These are phyloP conservation scores for Eurytoma californica DNA, from an alignment of 2,888 invertebrate genomes.

Conservation along the genomic window DNA sequence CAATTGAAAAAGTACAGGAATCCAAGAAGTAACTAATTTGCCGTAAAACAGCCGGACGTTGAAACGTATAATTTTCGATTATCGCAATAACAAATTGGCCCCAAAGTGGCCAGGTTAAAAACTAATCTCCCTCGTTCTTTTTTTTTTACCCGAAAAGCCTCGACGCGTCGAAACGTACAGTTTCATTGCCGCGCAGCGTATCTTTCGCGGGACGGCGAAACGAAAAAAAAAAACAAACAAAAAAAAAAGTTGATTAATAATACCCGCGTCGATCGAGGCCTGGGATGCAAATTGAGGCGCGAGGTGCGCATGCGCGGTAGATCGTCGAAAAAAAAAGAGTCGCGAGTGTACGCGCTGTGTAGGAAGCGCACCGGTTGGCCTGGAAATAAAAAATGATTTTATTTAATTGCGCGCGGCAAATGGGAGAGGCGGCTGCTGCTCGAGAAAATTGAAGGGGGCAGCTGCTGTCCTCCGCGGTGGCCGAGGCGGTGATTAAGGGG, in stretches of 20 bases:
- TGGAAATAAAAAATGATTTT: no score
- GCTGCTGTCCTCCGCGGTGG: not conserved
- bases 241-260: no score
- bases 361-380: no score
- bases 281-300: not conserved
- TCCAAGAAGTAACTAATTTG: constrained; percentile 57
- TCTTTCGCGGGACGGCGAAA: no score
- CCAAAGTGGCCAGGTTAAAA: constrained; percentile 43
- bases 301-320: no score
- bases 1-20: constrained; percentile 60
- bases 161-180: not conserved
- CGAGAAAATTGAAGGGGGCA: constrained; percentile 10
- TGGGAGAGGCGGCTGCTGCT: not conserved
- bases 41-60: constrained; percentile 41
- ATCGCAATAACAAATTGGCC: constrained; percentile 32
- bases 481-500: constrained; percentile 17
- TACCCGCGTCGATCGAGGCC: no score
- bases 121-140: constrained; percentile 14
- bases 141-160: constrained; percentile 10
- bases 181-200: no score
- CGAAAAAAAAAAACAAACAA: no score
- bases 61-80: constrained; percentile 52
- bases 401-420: not conserved
- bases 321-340: no score
- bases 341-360: no score